A percentile compares a stretch with the other conserved stretches of the same genome.
These are phyloP conservation scores for Molorchus minor DNA, from an alignment of 2,888 invertebrate genomes.

Conservation along the genomic window DNA sequence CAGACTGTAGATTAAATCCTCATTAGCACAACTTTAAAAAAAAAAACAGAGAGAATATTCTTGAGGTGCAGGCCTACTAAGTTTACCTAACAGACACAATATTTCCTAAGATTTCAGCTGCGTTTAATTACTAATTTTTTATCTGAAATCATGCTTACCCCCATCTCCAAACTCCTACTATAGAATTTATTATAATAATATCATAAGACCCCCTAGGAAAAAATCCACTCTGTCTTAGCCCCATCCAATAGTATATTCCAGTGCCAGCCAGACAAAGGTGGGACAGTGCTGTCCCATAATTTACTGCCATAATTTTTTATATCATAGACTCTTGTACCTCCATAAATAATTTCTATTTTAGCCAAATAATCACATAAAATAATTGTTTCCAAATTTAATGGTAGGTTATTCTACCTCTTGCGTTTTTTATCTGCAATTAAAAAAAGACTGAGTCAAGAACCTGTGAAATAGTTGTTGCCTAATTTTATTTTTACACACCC, in stretches of 20 bases:
- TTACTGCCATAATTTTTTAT: slow-evolving; percentile 25
- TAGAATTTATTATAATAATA: slow-evolving; percentile 52
- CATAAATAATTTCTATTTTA: slow-evolving; percentile 11
- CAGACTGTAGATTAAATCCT: too few relatives aligned
- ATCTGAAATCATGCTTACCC: slow-evolving; percentile 47
- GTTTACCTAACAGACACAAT: too few relatives aligned
- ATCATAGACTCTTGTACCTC: background rate
- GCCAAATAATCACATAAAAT: slow-evolving; percentile 10
- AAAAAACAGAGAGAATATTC: too few relatives aligned
- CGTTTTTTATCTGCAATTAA: too few relatives aligned
- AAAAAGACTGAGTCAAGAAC: background rate
- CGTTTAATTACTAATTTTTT: too few relatives aligned
- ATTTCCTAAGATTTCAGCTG: too few relatives aligned
- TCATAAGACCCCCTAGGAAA: slow-evolving; percentile 51
- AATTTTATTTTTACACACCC: background rate
- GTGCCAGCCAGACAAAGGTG: slow-evolving; percentile 53
- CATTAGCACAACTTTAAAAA: too few relatives aligned
- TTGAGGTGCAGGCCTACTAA: too few relatives aligned
- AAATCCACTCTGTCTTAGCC: slow-evolving; percentile 17
- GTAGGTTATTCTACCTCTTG: background rate
- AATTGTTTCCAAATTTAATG: slow-evolving; percentile 14
- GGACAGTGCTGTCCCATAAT: slow-evolving; percentile 54
- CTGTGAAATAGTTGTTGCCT: background rate
- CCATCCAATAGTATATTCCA: slow-evolving; percentile 49
- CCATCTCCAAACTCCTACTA: slow-evolving; percentile 57